These are phyloP conservation scores for Trochalopteron elliotii DNA, from an alignment of 2,113 vertebrate genomes.

Conservation along the genomic window DNA sequence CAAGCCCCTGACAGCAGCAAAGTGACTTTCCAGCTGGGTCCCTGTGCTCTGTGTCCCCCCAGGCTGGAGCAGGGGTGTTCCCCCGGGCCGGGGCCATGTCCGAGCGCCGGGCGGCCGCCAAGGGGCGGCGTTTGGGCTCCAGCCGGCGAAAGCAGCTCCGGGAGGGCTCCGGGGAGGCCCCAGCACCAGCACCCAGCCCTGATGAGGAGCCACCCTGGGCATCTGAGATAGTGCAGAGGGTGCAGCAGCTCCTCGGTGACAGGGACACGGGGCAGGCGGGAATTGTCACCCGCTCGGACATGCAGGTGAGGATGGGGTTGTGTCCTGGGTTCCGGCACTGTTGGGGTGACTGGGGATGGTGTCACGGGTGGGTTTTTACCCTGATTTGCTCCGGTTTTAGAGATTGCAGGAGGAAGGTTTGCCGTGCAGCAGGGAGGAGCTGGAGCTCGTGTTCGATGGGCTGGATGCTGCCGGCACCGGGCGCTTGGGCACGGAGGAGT, in stretches of 20 bases:
- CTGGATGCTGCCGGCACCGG: slow-evolving; percentile 60
- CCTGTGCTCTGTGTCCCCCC: rapidly evolving
- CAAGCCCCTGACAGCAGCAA: rapidly evolving
- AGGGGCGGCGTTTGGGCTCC: slow-evolving; percentile 78
- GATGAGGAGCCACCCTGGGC: not conserved
- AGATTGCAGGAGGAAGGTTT: slow-evolving; percentile 39
- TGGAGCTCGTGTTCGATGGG: slow-evolving; percentile 72
- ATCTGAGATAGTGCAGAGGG: not conserved
- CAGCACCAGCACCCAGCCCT: rapidly evolving
- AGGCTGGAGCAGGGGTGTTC: rapidly evolving
- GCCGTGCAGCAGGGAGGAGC: slow-evolving; percentile 50
- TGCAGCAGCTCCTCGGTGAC: slow-evolving; percentile 42
- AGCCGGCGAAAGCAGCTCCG: slow-evolving; percentile 65
- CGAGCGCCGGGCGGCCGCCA: slow-evolving; percentile 60
- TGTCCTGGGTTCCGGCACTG: not conserved
- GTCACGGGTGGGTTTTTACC: not conserved
- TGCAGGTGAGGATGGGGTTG: slow-evolving; percentile 56
- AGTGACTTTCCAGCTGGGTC: not conserved
- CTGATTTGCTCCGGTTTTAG: slow-evolving; percentile 27
- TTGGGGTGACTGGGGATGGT: rapidly evolving
- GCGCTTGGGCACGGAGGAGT: slow-evolving; percentile 57
- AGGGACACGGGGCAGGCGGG: not conserved
- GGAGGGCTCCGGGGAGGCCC: not conserved
- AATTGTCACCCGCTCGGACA: slow-evolving; percentile 57
- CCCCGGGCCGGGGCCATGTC: not conserved